Conservation (phyloP, 2,888 invertebrate genomes). For the Agapetus fuscipes region DNA sequence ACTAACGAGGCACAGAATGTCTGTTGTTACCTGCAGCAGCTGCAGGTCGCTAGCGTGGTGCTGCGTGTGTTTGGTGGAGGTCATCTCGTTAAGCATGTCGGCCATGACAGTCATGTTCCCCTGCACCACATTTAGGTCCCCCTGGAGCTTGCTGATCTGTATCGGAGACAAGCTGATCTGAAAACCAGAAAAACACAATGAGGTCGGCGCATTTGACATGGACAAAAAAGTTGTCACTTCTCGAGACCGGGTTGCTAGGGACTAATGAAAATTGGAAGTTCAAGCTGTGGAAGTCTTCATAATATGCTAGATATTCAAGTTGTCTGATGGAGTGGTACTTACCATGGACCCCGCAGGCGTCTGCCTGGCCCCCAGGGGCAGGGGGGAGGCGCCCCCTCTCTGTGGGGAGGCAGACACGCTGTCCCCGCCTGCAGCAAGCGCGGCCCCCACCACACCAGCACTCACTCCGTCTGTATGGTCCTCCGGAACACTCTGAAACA, state of each 20-base stretch:
- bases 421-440: constrained; percentile 17
- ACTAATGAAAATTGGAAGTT: too few relatives aligned
- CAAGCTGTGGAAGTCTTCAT: too few relatives aligned
- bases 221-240: too few relatives aligned
- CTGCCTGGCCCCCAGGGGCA: constrained; percentile 18
- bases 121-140: constrained; percentile 88
- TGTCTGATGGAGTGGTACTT: too few relatives aligned
- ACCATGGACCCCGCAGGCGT: constrained; percentile 16
- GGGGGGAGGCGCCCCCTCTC: constrained; percentile 20
- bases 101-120: constrained; percentile 89
- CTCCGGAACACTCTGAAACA: constrained; percentile 31
- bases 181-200: constrained; percentile 1
- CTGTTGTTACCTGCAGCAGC: constrained; percentile 69
- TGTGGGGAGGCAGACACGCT: constrained; percentile 21
- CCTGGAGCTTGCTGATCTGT: constrained; percentile 80
- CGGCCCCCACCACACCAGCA: constrained; percentile 11
- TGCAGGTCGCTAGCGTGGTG: constrained; percentile 83
- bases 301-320: too few relatives aligned
- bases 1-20: too few relatives aligned
- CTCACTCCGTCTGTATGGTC: constrained; percentile 24
- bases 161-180: constrained; percentile 51
- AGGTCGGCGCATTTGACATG: background rate
- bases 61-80: constrained; percentile 74
- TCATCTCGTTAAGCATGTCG: constrained; percentile 90
- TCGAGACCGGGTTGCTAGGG: too few relatives aligned